phyloP scores from a whole-genome alignment of 2,113 vertebrate genomes.

The Furnarius figulus region DNA sequence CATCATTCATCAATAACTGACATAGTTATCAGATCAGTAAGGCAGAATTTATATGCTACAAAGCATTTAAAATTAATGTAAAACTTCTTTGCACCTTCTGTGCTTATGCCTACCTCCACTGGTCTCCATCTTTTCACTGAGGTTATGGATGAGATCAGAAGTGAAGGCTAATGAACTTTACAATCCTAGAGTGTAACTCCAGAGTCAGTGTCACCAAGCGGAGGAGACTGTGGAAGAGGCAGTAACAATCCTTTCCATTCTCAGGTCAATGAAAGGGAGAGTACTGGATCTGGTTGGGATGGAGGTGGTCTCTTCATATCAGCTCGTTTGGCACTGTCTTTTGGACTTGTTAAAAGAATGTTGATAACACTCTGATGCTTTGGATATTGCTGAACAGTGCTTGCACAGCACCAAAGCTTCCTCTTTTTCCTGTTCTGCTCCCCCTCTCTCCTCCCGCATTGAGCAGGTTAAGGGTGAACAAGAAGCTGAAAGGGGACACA shows the following conservation, averaged over 20 bases:
- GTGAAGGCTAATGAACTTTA: not conserved
- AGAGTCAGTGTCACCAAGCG: not conserved
- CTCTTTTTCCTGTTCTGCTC: not conserved
- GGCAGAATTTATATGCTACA: not conserved
- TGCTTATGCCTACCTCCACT: not conserved
- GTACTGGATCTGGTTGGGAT: not conserved
- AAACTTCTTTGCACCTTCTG: not conserved
- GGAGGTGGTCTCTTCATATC: not conserved
- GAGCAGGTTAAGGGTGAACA: not conserved
- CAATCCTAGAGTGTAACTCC: not conserved
- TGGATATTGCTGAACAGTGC: not conserved
- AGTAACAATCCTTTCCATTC: not conserved
- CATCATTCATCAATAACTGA: not conserved
- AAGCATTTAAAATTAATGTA: not conserved
- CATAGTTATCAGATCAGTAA: not conserved
- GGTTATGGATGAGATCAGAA: not conserved
- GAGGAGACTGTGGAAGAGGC: not conserved
- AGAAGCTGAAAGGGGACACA: not conserved
- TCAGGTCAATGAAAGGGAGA: not conserved
- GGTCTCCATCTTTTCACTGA: not conserved
- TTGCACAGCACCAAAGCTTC: not conserved
- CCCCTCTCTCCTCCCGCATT: accelerated
- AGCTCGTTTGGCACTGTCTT: not conserved
- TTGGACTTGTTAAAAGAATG: not conserved
- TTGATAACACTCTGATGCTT: not conserved